Conservation (phyloP, 2,113 vertebrate species). For the Bambusicola thoracicus region DNA sequence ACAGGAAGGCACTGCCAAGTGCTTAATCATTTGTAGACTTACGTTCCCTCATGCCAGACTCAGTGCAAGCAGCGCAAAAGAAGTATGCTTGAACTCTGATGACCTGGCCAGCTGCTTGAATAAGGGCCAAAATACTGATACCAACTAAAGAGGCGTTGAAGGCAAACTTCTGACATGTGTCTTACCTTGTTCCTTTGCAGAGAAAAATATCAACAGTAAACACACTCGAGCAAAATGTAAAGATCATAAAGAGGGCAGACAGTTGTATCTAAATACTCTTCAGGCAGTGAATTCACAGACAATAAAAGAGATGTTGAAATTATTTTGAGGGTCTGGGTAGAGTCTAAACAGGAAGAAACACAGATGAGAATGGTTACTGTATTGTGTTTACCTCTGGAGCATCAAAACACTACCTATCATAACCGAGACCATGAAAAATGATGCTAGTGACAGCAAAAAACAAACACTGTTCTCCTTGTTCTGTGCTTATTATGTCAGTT, state of each 20-base stretch:
- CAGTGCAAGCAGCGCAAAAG: background rate
- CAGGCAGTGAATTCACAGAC: background rate
- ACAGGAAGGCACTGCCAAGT: constrained; percentile 31
- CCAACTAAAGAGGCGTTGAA: background rate
- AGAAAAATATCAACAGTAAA: background rate
- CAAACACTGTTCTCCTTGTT: background rate
- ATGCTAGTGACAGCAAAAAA: background rate
- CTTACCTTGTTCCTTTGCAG: constrained; percentile 2
- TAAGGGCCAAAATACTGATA: constrained; percentile 30
- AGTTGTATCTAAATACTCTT: background rate
- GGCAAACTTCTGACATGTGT: constrained; percentile 1
- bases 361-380: background rate
- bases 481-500: background rate
- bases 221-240: background rate
- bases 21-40: constrained; percentile 35
- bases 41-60: background rate
- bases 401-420: background rate
- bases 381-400: background rate
- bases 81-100: background rate
- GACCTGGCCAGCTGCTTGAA: constrained; percentile 26
- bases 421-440: background rate
- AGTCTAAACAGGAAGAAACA: background rate
- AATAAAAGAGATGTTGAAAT: background rate
- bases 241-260: background rate
- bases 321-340: background rate